These are phyloP conservation scores for Tachuris rubrigastra DNA, from an alignment of 2,113 vertebrate species.

Conservation along the genomic window DNA sequence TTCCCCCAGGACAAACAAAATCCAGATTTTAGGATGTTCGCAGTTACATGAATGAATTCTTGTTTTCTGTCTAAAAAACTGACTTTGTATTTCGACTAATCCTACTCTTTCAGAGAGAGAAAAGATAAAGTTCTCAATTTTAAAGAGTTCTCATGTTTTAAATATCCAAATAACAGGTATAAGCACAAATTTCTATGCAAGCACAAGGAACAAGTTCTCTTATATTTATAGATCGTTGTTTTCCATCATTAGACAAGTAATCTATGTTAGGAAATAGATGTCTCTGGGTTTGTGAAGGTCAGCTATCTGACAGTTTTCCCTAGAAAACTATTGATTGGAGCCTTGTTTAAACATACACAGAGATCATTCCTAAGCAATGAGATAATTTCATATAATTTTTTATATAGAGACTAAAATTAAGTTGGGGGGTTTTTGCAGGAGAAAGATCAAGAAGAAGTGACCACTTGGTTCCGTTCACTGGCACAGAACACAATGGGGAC, in stretches of 20 bases:
- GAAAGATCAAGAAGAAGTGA: not conserved
- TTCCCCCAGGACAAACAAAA: not conserved
- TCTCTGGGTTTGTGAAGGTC: not conserved
- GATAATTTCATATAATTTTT: not conserved
- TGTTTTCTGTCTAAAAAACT: not conserved
- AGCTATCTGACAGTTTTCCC: not conserved
- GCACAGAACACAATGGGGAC: not conserved
- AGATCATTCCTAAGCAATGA: not conserved
- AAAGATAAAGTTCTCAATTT: not conserved
- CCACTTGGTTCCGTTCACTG: not conserved
- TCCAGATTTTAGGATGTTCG: not conserved
- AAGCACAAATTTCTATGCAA: not conserved
- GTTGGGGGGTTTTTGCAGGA: not conserved
- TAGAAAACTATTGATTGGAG: not conserved
- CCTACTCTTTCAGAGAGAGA: not conserved
- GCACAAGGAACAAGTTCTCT: not conserved
- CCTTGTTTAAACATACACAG: not conserved
- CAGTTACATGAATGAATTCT: not conserved
- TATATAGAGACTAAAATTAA: not conserved
- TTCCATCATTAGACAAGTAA: not conserved
- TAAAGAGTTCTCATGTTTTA: not conserved
- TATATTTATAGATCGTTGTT: not conserved
- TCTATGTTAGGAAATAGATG: not conserved
- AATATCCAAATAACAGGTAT: not conserved
- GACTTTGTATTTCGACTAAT: not conserved